phyloP scores from a whole-genome alignment of 2,113 vertebrate genomes.

The Callocephalon fimbriatum region DNA sequence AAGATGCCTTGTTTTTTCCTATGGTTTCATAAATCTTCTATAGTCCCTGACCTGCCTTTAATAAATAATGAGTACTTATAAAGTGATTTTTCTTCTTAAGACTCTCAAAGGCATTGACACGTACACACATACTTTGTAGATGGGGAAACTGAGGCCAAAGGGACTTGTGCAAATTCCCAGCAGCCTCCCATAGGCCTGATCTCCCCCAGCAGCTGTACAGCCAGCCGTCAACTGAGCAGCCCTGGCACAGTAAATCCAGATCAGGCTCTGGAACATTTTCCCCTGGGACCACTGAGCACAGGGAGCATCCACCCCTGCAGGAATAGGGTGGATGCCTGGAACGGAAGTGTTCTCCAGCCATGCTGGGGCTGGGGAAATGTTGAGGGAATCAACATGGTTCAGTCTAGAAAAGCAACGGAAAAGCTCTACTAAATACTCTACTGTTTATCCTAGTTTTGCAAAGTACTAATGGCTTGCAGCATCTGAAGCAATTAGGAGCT shows the following conservation, averaged over 20 bases:
- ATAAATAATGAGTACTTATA: background rate
- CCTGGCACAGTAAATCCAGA: accelerated
- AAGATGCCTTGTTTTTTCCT: background rate
- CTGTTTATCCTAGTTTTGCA: background rate
- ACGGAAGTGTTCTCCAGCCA: background rate
- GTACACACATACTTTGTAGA: background rate
- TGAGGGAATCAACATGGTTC: background rate
- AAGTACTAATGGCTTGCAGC: background rate
- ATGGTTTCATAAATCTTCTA: background rate
- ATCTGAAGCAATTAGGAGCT: background rate
- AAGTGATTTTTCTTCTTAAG: background rate
- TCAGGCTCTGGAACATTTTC: background rate
- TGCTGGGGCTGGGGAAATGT: background rate
- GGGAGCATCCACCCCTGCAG: background rate
- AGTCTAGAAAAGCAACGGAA: background rate
- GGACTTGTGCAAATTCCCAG: background rate
- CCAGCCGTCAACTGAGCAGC: background rate
- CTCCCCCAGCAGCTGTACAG: background rate
- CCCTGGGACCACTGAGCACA: background rate
- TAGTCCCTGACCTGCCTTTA: background rate
- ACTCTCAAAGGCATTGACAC: background rate
- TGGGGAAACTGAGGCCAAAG: background rate
- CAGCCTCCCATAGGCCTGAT: background rate
- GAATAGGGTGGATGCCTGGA: accelerated
- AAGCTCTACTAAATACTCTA: background rate